Percentiles rank a stretch among this genome's conserved stretches.
phyloP scores from a whole-genome alignment of 2,113 vertebrate species.

The Eulemur rufifrons region DNA sequence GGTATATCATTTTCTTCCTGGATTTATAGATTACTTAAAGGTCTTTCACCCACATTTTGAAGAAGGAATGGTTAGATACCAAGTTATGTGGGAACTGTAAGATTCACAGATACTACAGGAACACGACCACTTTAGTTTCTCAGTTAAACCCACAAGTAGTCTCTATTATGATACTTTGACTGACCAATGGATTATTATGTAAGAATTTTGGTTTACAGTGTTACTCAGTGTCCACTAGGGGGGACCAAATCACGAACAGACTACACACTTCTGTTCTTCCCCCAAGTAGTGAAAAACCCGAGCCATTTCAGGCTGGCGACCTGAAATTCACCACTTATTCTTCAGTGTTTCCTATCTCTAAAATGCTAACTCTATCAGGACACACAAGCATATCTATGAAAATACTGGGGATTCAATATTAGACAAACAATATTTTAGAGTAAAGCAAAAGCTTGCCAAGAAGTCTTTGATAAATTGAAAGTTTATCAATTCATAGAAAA shows the following conservation, averaged over 20 bases:
- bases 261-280: neutral
- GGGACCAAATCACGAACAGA: constrained; percentile 59
- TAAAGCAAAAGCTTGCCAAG: neutral
- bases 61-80: neutral
- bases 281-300: neutral
- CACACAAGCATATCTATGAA: neutral
- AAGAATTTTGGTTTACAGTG: constrained; percentile 57
- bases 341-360: neutral
- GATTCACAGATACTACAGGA: neutral
- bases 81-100: neutral
- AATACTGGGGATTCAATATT: neutral
- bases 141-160: neutral
- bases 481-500: neutral
- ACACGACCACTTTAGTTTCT: neutral
- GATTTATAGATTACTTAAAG: constrained; percentile 12
- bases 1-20: neutral
- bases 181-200: neutral
- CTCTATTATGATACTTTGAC: neutral
- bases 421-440: neutral
- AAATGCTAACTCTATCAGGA: neutral
- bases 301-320: neutral
- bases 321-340: neutral
- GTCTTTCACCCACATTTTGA: neutral
- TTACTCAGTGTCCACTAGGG: constrained; percentile 71
- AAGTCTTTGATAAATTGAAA: neutral